phyloP scores from a whole-genome alignment of 2,797 vertebrate genomes.

The Rhinogobio ventralis region DNA sequence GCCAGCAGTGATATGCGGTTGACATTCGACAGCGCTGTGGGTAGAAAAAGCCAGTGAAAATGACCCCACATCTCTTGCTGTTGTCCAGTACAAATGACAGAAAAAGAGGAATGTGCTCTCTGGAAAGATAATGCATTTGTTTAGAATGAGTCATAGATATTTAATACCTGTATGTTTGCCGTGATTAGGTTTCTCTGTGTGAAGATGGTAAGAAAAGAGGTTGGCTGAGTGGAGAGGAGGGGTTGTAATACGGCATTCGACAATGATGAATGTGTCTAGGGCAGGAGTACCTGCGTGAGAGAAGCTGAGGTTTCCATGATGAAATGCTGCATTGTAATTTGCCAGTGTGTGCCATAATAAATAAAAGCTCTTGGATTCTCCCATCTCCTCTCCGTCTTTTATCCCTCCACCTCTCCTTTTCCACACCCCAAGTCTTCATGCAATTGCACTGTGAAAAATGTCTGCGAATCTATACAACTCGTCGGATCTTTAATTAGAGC shows the following conservation, averaged over 20 bases:
- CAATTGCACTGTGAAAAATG: conserved; percentile 47
- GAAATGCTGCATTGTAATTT: conserved; percentile 63
- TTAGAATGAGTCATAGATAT: not conserved
- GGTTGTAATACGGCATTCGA: conserved; percentile 40
- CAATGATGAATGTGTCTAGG: conserved; percentile 63
- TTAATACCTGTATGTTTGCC: conserved; percentile 3
- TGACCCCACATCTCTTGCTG: not conserved
- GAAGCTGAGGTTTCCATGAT: conserved; percentile 60
- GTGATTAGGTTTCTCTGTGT: conserved; percentile 30
- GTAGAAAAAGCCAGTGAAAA: conserved; percentile 37
- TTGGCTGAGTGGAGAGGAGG: conserved; percentile 16
- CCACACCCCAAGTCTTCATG: conserved; percentile 35
- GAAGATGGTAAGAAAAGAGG: conserved; percentile 23
- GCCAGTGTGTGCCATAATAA: conserved; percentile 56
- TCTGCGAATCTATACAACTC: conserved; percentile 56
- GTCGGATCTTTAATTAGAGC: conserved; percentile 56
- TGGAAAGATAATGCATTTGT: not conserved
- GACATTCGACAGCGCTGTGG: conserved; percentile 51
- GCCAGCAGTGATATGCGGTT: conserved; percentile 54
- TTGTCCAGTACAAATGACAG: not conserved
- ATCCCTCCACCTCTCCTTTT: conserved; percentile 5
- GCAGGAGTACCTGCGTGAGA: conserved; percentile 56
- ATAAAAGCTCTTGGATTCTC: conserved; percentile 53
- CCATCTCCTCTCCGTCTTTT: conserved; percentile 24
- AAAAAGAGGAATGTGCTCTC: not conserved